Conservation (phyloP, 1,140 invertebrate genomes). For the Mercenaria mercenaria region DNA sequence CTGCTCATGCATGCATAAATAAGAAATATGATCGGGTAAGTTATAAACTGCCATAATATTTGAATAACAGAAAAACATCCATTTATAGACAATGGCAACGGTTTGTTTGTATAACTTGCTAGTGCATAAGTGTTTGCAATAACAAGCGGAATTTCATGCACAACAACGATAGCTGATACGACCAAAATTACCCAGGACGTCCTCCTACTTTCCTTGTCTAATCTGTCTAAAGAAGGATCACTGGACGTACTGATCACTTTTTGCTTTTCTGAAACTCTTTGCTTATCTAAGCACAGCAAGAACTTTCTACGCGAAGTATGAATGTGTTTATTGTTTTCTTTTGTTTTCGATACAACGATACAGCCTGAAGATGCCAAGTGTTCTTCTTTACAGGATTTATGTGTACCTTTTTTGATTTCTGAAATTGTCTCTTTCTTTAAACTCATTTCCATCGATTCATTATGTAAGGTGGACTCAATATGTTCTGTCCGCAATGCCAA, state of each 20-base stretch:
- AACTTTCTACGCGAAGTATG: background rate
- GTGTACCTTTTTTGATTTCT: background rate
- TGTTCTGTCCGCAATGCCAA: background rate
- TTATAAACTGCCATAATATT: conserved; percentile 20
- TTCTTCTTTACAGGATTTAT: background rate
- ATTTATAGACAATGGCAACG: background rate
- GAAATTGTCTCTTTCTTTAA: too few relatives aligned
- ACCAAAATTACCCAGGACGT: conserved; percentile 38
- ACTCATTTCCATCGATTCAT: too few relatives aligned
- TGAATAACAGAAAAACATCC: conserved; percentile 10
- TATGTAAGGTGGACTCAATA: too few relatives aligned
- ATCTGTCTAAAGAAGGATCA: conserved; percentile 21
- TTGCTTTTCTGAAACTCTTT: too few relatives aligned
- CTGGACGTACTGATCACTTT: background rate
- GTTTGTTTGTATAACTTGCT: background rate
- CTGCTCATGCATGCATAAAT: conserved; percentile 43
- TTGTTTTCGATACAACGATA: background rate
- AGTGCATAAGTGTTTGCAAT: background rate
- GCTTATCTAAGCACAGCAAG: too few relatives aligned
- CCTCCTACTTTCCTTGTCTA: conserved; percentile 26
- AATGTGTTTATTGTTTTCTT: background rate
- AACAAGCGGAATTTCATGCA: conserved; percentile 20
- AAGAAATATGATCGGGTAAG: conserved; percentile 39
- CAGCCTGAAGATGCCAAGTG: background rate
- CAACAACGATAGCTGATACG: background rate